Evolutionary conservation across 1,140 invertebrate genomes (phyloP).

Genomic region (Dysdera silvatica): DNA sequence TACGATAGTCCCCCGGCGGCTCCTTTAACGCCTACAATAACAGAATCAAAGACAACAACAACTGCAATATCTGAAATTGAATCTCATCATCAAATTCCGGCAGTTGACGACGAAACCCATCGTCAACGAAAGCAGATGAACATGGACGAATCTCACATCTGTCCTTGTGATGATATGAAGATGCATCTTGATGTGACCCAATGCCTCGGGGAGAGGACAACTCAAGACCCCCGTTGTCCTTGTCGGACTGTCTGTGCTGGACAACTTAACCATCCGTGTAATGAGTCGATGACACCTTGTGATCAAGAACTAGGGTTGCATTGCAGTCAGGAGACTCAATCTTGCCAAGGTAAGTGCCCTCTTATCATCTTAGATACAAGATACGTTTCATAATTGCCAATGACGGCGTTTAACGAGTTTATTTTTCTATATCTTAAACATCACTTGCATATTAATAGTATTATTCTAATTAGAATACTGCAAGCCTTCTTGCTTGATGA

Average conservation of each 20-base stretch:
- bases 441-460: no score
- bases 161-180: constrained; percentile 3
- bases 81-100: no score
- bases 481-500: no score
- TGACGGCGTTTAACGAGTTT: no score
- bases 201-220: constrained; percentile 9
- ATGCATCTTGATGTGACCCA: background rate
- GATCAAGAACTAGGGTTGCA: constrained; percentile 20
- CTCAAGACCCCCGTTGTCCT: constrained; percentile 9
- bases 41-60: no score
- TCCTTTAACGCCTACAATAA: no score
- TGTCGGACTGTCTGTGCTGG: constrained; percentile 13
- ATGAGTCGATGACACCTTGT: constrained; percentile 6
- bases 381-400: no score
- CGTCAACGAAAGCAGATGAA: constrained; percentile 20
- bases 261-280: constrained; percentile 15
- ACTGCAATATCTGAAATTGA: no score
- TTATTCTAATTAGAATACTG: no score
- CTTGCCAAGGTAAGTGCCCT: constrained; percentile 13
- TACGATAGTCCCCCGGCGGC: no score
- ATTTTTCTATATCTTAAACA: no score
- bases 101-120: background rate
- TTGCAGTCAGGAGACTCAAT: constrained; percentile 10
- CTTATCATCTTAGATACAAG: background rate
- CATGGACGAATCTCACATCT: constrained; percentile 1